phyloP scores from a whole-genome alignment of 1,140 invertebrate genomes.

The Drosophila punjabiensis region DNA sequence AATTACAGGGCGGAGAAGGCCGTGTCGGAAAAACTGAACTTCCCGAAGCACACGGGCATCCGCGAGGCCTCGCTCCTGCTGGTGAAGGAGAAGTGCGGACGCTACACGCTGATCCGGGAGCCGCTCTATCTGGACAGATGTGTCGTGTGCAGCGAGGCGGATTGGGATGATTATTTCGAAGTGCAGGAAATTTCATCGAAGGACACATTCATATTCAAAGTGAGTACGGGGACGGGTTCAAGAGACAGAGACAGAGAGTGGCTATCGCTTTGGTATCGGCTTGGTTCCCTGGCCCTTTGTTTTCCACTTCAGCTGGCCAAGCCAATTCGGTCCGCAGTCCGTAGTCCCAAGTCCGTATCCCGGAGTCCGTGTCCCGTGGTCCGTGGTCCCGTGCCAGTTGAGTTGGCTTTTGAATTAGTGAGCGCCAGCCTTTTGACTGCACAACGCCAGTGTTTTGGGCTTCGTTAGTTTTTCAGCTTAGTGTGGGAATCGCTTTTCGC shows the following conservation, averaged over 20 bases:
- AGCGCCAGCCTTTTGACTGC: slow-evolving; percentile 76
- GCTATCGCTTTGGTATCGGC: slow-evolving; percentile 5
- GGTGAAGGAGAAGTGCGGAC: slow-evolving; percentile 95
- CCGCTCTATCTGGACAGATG: slow-evolving; percentile 95
- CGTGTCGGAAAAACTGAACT: slow-evolving; percentile 86
- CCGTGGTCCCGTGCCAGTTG: slow-evolving; percentile 60
- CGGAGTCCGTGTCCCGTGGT: slow-evolving; percentile 10
- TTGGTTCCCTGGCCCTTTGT: slow-evolving; percentile 33
- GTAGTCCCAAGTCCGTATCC: neutral
- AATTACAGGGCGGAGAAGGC: slow-evolving; percentile 86
- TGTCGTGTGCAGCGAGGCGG: slow-evolving; percentile 94
- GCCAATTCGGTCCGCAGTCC: slow-evolving; percentile 21
- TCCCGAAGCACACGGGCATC: slow-evolving; percentile 89
- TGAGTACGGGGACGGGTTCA: slow-evolving; percentile 85
- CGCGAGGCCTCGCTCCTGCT: slow-evolving; percentile 95
- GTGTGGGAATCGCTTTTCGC: slow-evolving; percentile 18
- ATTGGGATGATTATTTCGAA: slow-evolving; percentile 97
- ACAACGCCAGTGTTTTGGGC: slow-evolving; percentile 75
- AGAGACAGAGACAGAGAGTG: neutral
- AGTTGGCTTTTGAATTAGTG: slow-evolving; percentile 78
- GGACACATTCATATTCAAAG: slow-evolving; percentile 98
- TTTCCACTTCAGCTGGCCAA: slow-evolving; percentile 51
- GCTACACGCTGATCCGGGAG: slow-evolving; percentile 94
- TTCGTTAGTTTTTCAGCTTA: slow-evolving; percentile 71
- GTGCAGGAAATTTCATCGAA: slow-evolving; percentile 96